Evolutionary conservation across 2,797 vertebrate species (phyloP), one percentile per base, ranked within the genome.

Genomic region (Podargus strigoides): DNA sequence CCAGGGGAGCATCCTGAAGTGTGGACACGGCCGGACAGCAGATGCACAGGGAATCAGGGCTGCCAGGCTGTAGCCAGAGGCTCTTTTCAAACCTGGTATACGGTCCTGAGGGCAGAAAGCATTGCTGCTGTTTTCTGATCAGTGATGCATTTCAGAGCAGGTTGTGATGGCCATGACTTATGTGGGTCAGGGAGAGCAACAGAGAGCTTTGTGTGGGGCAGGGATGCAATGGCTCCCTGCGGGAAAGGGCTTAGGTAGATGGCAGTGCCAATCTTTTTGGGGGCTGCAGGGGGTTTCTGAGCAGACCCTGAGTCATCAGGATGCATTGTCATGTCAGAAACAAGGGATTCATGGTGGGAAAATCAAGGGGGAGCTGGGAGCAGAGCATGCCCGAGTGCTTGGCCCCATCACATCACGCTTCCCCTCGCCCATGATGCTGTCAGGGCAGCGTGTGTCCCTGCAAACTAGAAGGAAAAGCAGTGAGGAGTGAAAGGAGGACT

Each of bases 1-100:
- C 1, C 0, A 2, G 16, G 22, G 50, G 47, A 58, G 23, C 17
- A 50, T 37, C 32, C 15, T 0, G 0, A 24, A 2, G 2, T 0
- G 0, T 9, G 59, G 59, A 26, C 1, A 1, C 0, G 3, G 42
- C 68, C 2, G 2, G 37, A 44, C 17, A 1, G 4, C 32, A 11
- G 60, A 60, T 9, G 5, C 2, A 0, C 0, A 6, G 34, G 39
- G 16, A 55, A n/a, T 3, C 2, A 12, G 14, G 44, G 20, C 28
- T 39, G 27, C 36, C 4, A 36, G 49, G 23, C 50, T 32, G 24
- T 27, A 34, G 42, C 7, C n/a, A 30, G 49, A 37, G 28, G 22
- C 32, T 24, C n/a, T 55, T 67, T 22, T 28, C 22, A 34, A 41
- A 42, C 14, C 15, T 0, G 2, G 9, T 11, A 6, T 1, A n/a